Conservation (phyloP, 2,888 invertebrate species). For the Ormia ochracea region DNA sequence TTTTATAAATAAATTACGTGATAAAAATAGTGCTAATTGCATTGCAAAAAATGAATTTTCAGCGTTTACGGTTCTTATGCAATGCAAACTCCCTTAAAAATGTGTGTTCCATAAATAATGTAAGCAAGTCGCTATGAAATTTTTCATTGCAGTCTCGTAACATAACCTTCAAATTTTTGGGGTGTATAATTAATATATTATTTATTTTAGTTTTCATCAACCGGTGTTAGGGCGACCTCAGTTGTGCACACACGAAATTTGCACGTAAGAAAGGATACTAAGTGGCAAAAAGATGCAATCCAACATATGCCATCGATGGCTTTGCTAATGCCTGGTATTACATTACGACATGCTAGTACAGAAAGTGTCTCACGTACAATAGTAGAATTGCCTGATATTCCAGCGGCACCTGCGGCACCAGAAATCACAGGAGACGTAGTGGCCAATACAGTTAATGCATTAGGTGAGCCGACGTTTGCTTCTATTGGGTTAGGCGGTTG, state of each 20-base stretch:
- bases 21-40: conserved; percentile 1
- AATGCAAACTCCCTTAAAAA: conserved; percentile 61
- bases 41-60: conserved; percentile 66
- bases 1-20: conserved; percentile 16
- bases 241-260: conserved; percentile 64
- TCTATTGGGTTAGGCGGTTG: conserved; percentile 90
- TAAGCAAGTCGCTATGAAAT: conserved; percentile 52
- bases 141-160: conserved; percentile 63
- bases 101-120: conserved; percentile 64
- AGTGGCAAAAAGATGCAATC: background rate
- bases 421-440: conserved; percentile 49
- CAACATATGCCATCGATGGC: conserved; percentile 37
- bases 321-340: conserved; percentile 43
- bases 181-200: background rate
- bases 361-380: conserved; percentile 63
- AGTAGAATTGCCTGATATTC: conserved; percentile 69
- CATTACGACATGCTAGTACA: conserved; percentile 69
- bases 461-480: conserved; percentile 86
- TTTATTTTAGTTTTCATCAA: conserved; percentile 55
- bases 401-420: conserved; percentile 70
- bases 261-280: conserved; percentile 61
- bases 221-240: conserved; percentile 9
- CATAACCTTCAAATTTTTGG: conserved; percentile 71
- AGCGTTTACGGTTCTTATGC: conserved; percentile 68
- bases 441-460: conserved; percentile 62